Evolutionary conservation across 30 jellyfish, hydroid and myxozoan species (phyloP).

Genomic region (Hydractinia symbiolongicarpus): DNA sequence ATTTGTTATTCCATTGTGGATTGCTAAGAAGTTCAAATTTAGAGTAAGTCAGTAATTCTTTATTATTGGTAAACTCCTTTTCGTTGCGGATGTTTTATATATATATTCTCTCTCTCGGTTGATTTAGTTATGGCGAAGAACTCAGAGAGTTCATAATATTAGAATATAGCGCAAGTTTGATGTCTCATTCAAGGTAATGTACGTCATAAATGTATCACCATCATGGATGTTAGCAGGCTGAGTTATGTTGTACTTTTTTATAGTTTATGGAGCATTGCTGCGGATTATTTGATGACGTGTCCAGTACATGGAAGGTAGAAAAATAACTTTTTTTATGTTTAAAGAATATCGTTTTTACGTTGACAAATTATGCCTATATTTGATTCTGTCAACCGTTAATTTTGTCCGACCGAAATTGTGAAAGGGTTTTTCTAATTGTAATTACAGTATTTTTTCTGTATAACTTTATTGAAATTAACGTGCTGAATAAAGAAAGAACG

Average conservation of each 20-base stretch:
- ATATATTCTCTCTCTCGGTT: no score
- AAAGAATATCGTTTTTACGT: neutral
- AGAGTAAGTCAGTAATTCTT: constrained; percentile 44
- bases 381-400: no score
- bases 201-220: neutral
- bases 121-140: constrained; percentile 53
- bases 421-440: no score
- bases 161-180: constrained; percentile 81
- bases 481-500: no score
- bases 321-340: neutral
- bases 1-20: constrained; percentile 72
- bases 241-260: neutral
- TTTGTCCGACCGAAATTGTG: no score
- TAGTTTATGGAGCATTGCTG: constrained; percentile 80
- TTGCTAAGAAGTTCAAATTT: constrained; percentile 51
- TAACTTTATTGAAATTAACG: no score
- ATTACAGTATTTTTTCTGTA: no score
- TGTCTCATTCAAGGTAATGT: constrained; percentile 82
- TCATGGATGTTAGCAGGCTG: neutral
- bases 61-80: neutral
- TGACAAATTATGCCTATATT: neutral
- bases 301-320: constrained; percentile 75
- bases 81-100: neutral
- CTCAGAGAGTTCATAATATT: constrained; percentile 67
- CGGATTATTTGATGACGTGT: constrained; percentile 64